Evolutionary conservation across 2,113 vertebrate species (phyloP).

Genomic region (Phocoena sinus): DNA sequence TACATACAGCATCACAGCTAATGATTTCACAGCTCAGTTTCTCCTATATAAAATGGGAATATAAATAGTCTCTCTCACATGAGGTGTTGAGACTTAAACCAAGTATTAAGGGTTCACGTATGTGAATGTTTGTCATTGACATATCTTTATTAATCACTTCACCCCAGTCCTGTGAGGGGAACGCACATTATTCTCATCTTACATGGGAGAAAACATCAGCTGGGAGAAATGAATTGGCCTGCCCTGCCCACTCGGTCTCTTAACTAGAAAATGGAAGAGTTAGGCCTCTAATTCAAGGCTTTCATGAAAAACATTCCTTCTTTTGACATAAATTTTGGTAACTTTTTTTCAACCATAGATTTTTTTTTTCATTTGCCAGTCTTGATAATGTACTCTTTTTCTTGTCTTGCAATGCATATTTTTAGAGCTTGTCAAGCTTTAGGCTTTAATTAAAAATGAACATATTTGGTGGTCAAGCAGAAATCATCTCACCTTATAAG

Average conservation of each 20-base stretch:
- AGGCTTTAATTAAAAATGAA: neutral
- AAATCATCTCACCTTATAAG: neutral
- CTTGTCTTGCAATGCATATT: neutral
- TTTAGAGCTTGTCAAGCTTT: neutral
- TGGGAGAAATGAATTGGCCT: neutral
- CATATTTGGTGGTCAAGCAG: neutral
- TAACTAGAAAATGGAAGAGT: neutral
- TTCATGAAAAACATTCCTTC: neutral
- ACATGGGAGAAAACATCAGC: neutral
- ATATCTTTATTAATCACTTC: neutral
- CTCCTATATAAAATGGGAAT: neutral
- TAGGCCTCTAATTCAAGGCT: neutral
- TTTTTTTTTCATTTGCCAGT: neutral
- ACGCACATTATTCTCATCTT: neutral
- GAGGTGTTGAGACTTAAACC: neutral
- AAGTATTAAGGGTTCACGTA: neutral
- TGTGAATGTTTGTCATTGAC: neutral
- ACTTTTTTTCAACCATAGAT: neutral
- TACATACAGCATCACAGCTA: neutral
- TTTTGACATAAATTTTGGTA: neutral
- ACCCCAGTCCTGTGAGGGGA: neutral
- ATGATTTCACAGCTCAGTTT: neutral
- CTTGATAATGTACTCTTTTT: neutral
- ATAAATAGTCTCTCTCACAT: neutral
- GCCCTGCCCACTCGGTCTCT: fast-evolving